These are phyloP conservation scores for Columba livia DNA, from an alignment of 2,113 vertebrate species.

Conservation along the genomic window DNA sequence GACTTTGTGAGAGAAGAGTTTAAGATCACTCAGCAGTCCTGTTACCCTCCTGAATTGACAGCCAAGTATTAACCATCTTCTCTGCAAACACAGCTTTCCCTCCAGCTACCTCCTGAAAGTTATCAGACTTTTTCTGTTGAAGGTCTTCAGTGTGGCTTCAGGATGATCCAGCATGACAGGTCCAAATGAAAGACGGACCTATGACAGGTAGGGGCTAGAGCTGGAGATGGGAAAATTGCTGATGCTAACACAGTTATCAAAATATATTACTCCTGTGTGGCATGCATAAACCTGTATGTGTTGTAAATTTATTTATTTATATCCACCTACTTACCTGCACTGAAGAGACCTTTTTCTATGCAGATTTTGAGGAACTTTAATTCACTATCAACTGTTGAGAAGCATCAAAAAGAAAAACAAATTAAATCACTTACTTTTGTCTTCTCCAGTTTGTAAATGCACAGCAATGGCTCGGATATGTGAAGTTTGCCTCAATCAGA, in stretches of 20 bases:
- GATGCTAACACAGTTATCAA: not conserved
- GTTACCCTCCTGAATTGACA: not conserved
- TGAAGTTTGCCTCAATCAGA: constrained; percentile 86
- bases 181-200: not conserved
- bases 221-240: not conserved
- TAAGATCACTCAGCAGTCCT: not conserved
- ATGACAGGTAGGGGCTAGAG: not conserved
- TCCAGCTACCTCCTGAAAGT: not conserved
- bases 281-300: not conserved
- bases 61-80: not conserved
- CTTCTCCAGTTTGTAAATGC: constrained; percentile 84
- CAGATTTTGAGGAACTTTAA: not conserved
- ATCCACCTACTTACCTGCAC: not conserved
- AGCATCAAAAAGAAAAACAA: not conserved
- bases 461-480: constrained; percentile 95
- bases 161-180: not conserved
- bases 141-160: not conserved
- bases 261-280: not conserved
- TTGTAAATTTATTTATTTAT: not conserved
- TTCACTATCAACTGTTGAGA: not conserved
- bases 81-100: not conserved
- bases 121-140: not conserved
- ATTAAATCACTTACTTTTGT: constrained; percentile 73
- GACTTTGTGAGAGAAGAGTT: not conserved
- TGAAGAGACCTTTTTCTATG: not conserved